Percentiles rank a stretch among this genome's conserved stretches.
Evolutionary conservation across 1,140 invertebrate genomes (phyloP).

Genomic region (Drosophila funebris): DNA sequence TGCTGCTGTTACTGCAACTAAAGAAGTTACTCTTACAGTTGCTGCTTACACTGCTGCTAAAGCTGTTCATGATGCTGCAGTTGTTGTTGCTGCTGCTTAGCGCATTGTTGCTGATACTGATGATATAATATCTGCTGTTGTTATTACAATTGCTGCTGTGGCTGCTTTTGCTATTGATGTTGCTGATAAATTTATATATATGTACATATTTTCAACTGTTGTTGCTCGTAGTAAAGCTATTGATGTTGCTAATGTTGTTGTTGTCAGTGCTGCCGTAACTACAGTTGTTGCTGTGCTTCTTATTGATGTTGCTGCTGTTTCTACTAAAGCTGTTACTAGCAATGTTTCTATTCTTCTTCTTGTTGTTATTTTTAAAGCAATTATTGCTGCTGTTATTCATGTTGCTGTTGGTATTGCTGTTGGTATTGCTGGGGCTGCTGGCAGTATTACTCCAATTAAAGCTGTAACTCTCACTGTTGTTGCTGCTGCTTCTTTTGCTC

Average conservation of each 20-base stretch:
- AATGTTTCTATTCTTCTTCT: not conserved
- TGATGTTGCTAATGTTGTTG: too few species aligned
- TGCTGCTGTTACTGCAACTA: too few species aligned
- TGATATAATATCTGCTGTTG: not conserved
- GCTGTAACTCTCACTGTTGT: not conserved
- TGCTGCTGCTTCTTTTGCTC: not conserved
- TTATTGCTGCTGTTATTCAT: not conserved
- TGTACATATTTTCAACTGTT: too few species aligned
- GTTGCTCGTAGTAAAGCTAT: too few species aligned
- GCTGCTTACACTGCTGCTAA: too few species aligned
- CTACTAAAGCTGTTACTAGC: too few species aligned
- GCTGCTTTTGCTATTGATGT: too few species aligned
- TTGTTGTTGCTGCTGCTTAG: not conserved
- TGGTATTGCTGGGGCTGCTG: not conserved
- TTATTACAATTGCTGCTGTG: not conserved
- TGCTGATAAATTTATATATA: too few species aligned
- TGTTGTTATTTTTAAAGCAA: not conserved
- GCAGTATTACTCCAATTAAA: too few species aligned
- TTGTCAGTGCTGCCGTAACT: not conserved
- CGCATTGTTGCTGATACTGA: not conserved
- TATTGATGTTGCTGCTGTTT: not conserved
- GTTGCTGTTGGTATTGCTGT: not conserved
- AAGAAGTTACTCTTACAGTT: too few species aligned
- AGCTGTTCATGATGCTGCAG: not conserved
- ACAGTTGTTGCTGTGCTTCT: not conserved